A percentile compares a stretch with the other conserved stretches of the same genome.
phyloP scores from a whole-genome alignment of 2,888 invertebrate genomes.

The Aphrophora alni region DNA sequence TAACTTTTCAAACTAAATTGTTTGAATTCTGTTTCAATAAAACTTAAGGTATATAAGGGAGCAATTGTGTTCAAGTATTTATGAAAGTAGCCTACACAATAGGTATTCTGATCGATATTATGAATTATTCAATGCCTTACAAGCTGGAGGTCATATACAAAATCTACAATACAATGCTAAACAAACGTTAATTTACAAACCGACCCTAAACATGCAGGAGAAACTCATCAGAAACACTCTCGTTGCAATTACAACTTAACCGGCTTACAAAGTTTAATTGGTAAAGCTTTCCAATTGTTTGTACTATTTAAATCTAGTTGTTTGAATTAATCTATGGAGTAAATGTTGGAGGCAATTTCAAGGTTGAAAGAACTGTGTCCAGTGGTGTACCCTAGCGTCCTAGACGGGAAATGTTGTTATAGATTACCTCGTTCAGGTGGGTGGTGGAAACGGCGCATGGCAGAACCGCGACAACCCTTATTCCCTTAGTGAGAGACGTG shows the following conservation, averaged over 20 bases:
- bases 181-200: not conserved
- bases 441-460: conserved; percentile 32
- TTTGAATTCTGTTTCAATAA: too few relatives aligned
- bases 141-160: not conserved
- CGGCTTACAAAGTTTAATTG: not conserved
- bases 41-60: not conserved
- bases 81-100: not conserved
- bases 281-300: not conserved
- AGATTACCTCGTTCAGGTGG: conserved; percentile 40
- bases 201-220: not conserved
- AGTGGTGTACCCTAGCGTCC: conserved; percentile 40
- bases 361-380: not conserved
- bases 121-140: conserved; percentile 2
- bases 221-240: too few relatives aligned
- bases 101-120: not conserved
- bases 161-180: not conserved
- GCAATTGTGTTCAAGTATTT: not conserved
- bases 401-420: conserved; percentile 35
- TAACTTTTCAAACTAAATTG: too few relatives aligned
- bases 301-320: not conserved
- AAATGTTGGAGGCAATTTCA: not conserved
- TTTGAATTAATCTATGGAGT: not conserved
- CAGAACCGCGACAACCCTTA: conserved; percentile 12
- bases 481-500: conserved; percentile 31
- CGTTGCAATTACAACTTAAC: too few relatives aligned